phyloP scores from a whole-genome alignment of 2,888 invertebrate genomes.

The Drosophila diplacantha region DNA sequence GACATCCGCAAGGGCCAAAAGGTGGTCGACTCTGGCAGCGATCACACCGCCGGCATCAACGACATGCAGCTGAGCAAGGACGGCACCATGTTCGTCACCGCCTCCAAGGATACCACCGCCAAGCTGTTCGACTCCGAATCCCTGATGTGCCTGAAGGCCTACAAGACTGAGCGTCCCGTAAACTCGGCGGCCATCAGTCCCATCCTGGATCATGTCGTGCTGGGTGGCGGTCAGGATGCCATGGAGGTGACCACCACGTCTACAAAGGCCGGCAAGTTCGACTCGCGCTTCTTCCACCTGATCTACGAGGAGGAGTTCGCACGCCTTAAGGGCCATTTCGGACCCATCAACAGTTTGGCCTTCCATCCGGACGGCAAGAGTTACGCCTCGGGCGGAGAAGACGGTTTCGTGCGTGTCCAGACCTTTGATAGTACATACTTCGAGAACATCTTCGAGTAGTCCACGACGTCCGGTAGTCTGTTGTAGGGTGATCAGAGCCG shows the following conservation, averaged over 20 bases:
- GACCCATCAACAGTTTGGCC: slow-evolving; percentile 98
- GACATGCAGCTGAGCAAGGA: slow-evolving; percentile 98
- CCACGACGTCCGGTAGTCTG: slow-evolving; percentile 34
- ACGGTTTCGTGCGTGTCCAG: slow-evolving; percentile 98
- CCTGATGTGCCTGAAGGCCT: slow-evolving; percentile 92
- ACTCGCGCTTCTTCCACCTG: slow-evolving; percentile 95
- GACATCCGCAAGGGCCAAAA: slow-evolving; percentile 93
- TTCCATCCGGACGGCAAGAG: slow-evolving; percentile 99
- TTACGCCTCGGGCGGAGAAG: slow-evolving; percentile 98
- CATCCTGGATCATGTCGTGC: slow-evolving; percentile 94
- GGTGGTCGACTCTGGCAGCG: slow-evolving; percentile 85
- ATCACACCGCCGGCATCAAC: slow-evolving; percentile 92
- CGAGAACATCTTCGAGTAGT: slow-evolving; percentile 80
- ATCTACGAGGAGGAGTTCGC: slow-evolving; percentile 98
- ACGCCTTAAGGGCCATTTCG: slow-evolving; percentile 99
- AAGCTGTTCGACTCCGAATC: slow-evolving; percentile 95
- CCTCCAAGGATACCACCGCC: slow-evolving; percentile 97
- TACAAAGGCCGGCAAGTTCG: slow-evolving; percentile 96
- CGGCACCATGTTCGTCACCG: slow-evolving; percentile 96
- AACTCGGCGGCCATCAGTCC: slow-evolving; percentile 99
- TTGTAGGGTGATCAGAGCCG: slow-evolving; percentile 31
- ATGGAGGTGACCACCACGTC: slow-evolving; percentile 99
- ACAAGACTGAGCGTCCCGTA: slow-evolving; percentile 97
- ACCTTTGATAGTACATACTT: slow-evolving; percentile 97
- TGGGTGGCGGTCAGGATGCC: slow-evolving; percentile 99